Percentiles rank a stretch among this genome's conserved stretches.
Conservation (phyloP, 2,797 vertebrate genomes). For the Gymnothorax reevesii region DNA sequence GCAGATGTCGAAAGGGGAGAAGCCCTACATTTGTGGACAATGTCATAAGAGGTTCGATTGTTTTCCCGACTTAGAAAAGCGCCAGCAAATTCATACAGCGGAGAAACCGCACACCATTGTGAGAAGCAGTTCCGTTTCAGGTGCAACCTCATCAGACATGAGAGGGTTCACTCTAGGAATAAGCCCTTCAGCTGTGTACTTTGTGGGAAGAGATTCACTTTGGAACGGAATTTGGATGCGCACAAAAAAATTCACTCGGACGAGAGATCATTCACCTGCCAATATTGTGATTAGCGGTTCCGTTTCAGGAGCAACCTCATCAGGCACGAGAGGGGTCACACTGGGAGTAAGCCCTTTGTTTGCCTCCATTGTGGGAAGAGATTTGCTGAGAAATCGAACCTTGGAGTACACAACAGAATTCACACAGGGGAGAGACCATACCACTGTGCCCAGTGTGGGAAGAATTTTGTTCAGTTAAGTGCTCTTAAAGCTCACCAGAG, state of each 20-base stretch:
- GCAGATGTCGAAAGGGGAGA: not conserved
- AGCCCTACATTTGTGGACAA: not conserved
- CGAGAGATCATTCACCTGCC: too few species aligned
- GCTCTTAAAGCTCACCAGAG: not conserved
- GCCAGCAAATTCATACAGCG: not conserved
- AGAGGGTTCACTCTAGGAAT: not conserved
- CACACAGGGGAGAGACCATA: not conserved
- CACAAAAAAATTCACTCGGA: not conserved
- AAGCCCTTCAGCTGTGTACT: not conserved
- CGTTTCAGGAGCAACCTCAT: too few species aligned
- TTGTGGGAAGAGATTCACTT: constrained; percentile 1
- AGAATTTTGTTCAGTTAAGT: not conserved
- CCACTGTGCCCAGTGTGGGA: constrained; percentile 1
- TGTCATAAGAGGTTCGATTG: not conserved
- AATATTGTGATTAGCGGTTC: too few species aligned
- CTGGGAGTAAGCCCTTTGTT: too few species aligned
- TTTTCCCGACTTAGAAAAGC: not conserved
- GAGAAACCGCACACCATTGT: not conserved
- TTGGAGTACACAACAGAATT: too few species aligned
- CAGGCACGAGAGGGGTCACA: too few species aligned
- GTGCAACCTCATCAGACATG: not conserved
- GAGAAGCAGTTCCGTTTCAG: not conserved
- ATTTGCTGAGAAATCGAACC: too few species aligned
- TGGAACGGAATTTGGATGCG: not conserved
- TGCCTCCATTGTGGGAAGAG: too few species aligned